Base-by-base conservation (phyloP, 2,113 vertebrate genomes). In the Anoplopoma fimbria region DNA sequence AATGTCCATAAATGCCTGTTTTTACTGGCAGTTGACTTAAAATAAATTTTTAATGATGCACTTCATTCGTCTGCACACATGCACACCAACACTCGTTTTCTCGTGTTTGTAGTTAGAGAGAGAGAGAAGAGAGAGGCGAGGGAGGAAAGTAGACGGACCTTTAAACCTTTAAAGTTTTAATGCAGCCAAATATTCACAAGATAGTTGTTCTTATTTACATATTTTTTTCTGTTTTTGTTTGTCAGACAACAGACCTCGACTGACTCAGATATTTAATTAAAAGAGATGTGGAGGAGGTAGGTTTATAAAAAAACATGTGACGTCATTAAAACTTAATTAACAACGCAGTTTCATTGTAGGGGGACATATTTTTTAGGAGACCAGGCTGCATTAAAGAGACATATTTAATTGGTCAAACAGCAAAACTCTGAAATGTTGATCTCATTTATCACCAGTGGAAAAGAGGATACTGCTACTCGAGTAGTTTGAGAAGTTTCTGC, bases 191-290 rank as follows among this genome's bases (percentile, higher is more conserved):
- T n/a, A 72, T 23, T 64, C 65, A 69, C 45, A 33, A 27, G 8
- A 23, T 68, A 51, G 51, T 40, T 75, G 14, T 33, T 42, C 60
- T 60, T 53, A 38, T 79, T 61, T 69, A 9, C 49, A 84, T 14
- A n/a, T n/a, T n/a, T n/a, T n/a, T 57, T 67, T 73, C 53, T 61
- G 38, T 42, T n/a, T n/a, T n/a, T n/a, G n/a, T n/a, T n/a, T 47
- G 60, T 60, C 71, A 85, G 36, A 75, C 64, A 62, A 49, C 57
- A 61, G 29, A 55, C 33, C 57, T 42, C 31, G 69, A 17, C 34
- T 63, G 55, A 42, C 29, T 72, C 74, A 25, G 58, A 64, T 69
- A 6, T 72, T 51, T 34, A 38, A 53, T 31, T 42, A 4, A 62
- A 47, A 64, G 36, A 70, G 10, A 60, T 38, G 40, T 42, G 51